Base-by-base conservation (phyloP, 2,888 invertebrate species). In the Hypomecis punctinalis region DNA sequence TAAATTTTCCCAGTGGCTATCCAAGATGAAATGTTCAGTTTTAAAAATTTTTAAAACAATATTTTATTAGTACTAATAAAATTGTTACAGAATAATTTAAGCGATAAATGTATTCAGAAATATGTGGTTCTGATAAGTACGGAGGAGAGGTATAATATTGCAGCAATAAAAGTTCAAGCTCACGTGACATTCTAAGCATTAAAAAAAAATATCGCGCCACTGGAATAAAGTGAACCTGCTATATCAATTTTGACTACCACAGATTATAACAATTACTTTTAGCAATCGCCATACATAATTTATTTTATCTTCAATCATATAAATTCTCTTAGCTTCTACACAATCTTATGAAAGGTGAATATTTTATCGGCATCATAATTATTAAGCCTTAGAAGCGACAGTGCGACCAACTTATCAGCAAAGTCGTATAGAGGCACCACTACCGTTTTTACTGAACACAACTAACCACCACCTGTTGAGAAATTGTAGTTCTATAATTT, bases 371-470 rank as follows among this genome's bases (percentile, higher is more conserved):
- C 13, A 7, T 37, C 37, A 37, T 37, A n/a, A n/a, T n/a, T n/a
- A n/a, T n/a, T n/a, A 51, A 51, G 49, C 37, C 9, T 37, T 37
- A 37, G 7, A 13, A 37, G 9, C 49, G 39, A 37, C 36, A 37
- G 37, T 51, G 49, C 37, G 37, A 51, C 49, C 37, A 51, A 51
- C 37, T 39, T 39, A 37, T 13, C 37, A 37, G 37, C 11, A 51
- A 13, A 51, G 8, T 51, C 13, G 6, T 0, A 6, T 10, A n/a
- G n/a, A 3, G 48, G 36, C 35, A 36, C 8, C 36, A 35, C 48
- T 7, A n/a, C 36, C 35, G 35, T 6, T 36, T 48, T 48, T 10
- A 36, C 6, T 7, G 6, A 48, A 2, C 2, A 5, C 10, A 9
- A 5, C n/a, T 42, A 13, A 5, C 45, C 13, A 45, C 45, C 11